These are phyloP conservation scores for Actenoides hombroni DNA, from an alignment of 2,113 vertebrate species.

Conservation along the genomic window DNA sequence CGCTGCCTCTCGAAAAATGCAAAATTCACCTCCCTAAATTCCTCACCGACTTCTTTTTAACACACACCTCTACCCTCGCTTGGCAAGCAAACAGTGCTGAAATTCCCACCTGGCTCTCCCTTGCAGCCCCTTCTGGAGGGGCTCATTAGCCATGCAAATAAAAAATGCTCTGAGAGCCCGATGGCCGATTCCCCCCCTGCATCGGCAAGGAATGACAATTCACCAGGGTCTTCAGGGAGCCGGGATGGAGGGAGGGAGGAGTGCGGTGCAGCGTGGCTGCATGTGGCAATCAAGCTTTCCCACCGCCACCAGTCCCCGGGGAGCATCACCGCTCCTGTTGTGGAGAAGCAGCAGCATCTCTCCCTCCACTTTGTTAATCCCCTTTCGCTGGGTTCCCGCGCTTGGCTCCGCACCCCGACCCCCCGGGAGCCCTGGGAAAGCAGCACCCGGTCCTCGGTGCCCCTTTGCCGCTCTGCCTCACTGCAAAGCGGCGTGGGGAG, in stretches of 20 bases:
- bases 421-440: conserved; percentile 66
- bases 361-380: conserved; percentile 53
- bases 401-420: neutral
- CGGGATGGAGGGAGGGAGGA: neutral
- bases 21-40: neutral
- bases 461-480: neutral
- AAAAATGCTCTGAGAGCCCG: conserved; percentile 1
- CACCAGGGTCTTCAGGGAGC: conserved; percentile 53
- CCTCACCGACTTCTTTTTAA: neutral
- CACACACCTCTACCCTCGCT: neutral
- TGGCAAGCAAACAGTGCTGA: neutral
- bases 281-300: conserved; percentile 70
- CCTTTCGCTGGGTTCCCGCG: neutral
- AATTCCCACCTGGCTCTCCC: conserved; percentile 34
- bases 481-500: neutral
- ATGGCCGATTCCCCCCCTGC: neutral
- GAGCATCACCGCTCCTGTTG: conserved; percentile 26
- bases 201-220: conserved; percentile 49
- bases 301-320: conserved; percentile 44
- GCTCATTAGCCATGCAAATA: conserved; percentile 59
- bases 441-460: neutral
- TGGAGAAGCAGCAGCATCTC: neutral
- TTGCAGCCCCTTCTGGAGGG: conserved; percentile 27
- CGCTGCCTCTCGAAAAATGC: neutral
- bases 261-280: conserved; percentile 26